These are phyloP conservation scores for Amazona guildingii DNA, from an alignment of 2,113 vertebrate species.

Conservation along the genomic window DNA sequence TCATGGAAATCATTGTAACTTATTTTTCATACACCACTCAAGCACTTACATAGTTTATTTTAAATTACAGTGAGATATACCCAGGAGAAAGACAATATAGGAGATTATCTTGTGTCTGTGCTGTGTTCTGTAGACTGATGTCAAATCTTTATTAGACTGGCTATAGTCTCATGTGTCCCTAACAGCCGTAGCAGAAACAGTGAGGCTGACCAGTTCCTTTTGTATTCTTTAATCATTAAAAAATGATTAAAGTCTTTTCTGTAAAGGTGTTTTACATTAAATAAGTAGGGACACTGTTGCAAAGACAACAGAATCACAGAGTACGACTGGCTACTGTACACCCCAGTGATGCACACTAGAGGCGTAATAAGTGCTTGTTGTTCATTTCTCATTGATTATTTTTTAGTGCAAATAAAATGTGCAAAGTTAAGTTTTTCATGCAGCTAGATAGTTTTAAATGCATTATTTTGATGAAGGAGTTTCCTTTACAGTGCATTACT, in stretches of 20 bases:
- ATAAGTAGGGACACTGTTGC: not conserved
- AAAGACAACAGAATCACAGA: not conserved
- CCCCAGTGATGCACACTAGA: not conserved
- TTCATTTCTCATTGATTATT: not conserved
- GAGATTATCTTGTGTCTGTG: not conserved
- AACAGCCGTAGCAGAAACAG: not conserved
- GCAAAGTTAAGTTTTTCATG: not conserved
- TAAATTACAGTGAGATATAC: constrained; percentile 15
- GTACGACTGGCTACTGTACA: not conserved
- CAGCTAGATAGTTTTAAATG: constrained; percentile 35
- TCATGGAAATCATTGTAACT: constrained; percentile 20
- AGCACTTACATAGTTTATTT: constrained; percentile 3
- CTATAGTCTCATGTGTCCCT: not conserved
- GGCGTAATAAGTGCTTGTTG: not conserved
- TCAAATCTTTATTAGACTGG: not conserved
- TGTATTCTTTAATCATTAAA: not conserved
- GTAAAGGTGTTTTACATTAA: not conserved
- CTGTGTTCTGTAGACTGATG: not conserved
- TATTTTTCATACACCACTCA: not conserved
- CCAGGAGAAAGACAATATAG: not conserved
- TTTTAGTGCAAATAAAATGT: not conserved
- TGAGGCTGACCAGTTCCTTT: not conserved
- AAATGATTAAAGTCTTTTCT: not conserved
- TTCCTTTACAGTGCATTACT: not conserved
- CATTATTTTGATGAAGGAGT: not conserved